Base-by-base conservation (phyloP, 2,888 invertebrate species). In the Entomobrya proxima region DNA sequence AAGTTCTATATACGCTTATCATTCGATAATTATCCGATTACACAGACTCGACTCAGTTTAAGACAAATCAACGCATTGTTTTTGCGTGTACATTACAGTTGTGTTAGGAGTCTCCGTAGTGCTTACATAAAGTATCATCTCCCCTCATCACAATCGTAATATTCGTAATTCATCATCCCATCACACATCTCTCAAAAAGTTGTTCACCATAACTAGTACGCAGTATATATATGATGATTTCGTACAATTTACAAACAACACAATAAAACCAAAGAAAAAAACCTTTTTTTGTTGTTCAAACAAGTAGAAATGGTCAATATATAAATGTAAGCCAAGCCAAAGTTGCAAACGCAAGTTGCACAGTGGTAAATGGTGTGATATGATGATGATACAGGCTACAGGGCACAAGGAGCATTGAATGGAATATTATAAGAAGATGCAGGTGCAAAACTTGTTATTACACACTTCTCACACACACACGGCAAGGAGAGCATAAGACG, bases 391-490 rank as follows among this genome's bases (percentile, higher is more conserved):
- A 35, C n/a, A 13, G 67, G 27, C 40, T 40, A 40, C 40, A 11
- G 11, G 40, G n/a, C n/a, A 47, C 47, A 47, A 13, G 47, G 44
- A 27, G 74, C 74, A 74, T 50, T 74, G 30, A 9, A 40, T 69
- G 4, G 50, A 52, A 74, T 52, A 21, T 24, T 67, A 21, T 32
- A 32, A 18, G 27, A 15, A 24, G 52, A 35, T 74, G 35, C 74
- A 74, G 74, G 74, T 74, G 74, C 74, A 52, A 50, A 72, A 30
- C 2, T 67, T 18, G 1, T 40, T 3, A 9, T 35, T 7, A n/a
- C 35, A 24, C 9, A 11, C 15, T 40, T 40, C 7, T 40, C 27
- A 40, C 7, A 40, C 7, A 11, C 7, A 40, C 13, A 7, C 44
- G 15, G 44, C 44, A 40, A 7, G n/a, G 44, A 18, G 44, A 13